These are phyloP conservation scores for Hypotaenidia philippensis DNA, from an alignment of 2,797 vertebrate genomes.

Conservation along the genomic window DNA sequence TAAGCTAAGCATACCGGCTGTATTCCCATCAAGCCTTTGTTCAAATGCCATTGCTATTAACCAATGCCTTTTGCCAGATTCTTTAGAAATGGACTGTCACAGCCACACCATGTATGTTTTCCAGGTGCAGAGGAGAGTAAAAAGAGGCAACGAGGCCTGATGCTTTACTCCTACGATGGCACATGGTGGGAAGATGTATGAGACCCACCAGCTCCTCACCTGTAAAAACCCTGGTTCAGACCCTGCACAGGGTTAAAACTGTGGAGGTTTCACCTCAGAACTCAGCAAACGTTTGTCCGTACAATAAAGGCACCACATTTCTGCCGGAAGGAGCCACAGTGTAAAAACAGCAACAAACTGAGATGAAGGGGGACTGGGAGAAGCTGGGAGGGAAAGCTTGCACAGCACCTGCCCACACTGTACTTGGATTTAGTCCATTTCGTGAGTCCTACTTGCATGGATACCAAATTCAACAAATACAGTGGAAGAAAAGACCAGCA, in stretches of 20 bases:
- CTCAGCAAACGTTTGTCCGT: not conserved
- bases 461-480: slow-evolving; percentile 20
- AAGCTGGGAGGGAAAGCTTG: not conserved
- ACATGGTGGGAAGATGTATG: not conserved
- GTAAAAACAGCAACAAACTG: slow-evolving; percentile 23
- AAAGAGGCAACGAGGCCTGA: not conserved
- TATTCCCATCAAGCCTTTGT: not conserved
- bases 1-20: not conserved
- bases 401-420: slow-evolving; percentile 9
- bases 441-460: slow-evolving; percentile 3
- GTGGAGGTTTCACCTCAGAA: not conserved
- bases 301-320: not conserved
- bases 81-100: not conserved
- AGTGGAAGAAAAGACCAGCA: not conserved
- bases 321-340: not conserved
- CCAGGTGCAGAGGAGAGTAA: not conserved
- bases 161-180: not conserved
- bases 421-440: slow-evolving; percentile 32
- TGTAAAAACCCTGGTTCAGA: not conserved
- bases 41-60: not conserved
- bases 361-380: not conserved
- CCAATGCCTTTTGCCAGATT: not conserved
- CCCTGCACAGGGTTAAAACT: not conserved
- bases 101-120: not conserved
- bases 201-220: not conserved